Conservation (phyloP, 1,140 invertebrate genomes). For the Plodia interpunctella region DNA sequence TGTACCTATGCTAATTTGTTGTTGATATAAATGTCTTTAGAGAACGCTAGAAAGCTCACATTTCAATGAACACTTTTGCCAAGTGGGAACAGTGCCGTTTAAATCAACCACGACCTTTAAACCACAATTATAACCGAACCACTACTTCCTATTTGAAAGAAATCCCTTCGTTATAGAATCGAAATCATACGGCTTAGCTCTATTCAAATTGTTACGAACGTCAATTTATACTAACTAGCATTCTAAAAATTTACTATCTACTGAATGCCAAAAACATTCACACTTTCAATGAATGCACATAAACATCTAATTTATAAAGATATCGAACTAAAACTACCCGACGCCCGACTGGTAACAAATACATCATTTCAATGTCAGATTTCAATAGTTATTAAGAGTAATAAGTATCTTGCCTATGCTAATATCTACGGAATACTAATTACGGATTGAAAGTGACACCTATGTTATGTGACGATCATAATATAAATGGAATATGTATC, state of each 20-base stretch:
- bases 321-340: constrained; percentile 66
- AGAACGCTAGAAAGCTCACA: no score
- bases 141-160: background rate
- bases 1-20: no score
- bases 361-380: constrained; percentile 38
- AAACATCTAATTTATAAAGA: constrained; percentile 69
- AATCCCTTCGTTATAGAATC: background rate
- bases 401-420: constrained; percentile 16
- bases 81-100: no score
- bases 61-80: no score
- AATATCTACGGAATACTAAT: constrained; percentile 7
- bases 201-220: constrained; percentile 47
- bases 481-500: background rate
- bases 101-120: no score
- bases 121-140: constrained; percentile 21
- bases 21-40: no score
- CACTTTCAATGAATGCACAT: constrained; percentile 58
- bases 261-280: constrained; percentile 67
- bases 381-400: constrained; percentile 2
- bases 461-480: background rate
- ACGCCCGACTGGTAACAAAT: constrained; percentile 50
- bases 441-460: background rate
- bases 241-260: constrained; percentile 75
- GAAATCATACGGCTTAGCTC: constrained; percentile 28
- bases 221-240: constrained; percentile 75